phyloP scores from a whole-genome alignment of 1,140 invertebrate species.

The Chlorops oryzae region DNA sequence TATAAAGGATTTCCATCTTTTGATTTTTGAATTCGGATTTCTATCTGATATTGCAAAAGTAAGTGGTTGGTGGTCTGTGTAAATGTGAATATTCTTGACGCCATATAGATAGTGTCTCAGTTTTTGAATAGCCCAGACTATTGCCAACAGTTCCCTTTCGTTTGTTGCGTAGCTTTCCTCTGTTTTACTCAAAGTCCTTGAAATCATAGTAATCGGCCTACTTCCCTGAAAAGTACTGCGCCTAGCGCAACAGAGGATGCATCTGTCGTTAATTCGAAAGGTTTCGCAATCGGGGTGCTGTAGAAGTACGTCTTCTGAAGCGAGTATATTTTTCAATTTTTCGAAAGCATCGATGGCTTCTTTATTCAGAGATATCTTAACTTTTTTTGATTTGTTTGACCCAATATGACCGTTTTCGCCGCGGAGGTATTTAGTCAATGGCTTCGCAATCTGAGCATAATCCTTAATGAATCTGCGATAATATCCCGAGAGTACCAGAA shows the following conservation, averaged over 20 bases:
- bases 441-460: conserved; percentile 19
- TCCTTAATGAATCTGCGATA: conserved; percentile 26
- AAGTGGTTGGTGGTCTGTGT: too few relatives aligned
- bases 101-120: too few relatives aligned
- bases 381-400: conserved; percentile 20
- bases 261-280: conserved; percentile 43
- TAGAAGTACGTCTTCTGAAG: conserved; percentile 36
- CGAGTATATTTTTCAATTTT: conserved; percentile 6
- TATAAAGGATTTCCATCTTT: conserved; percentile 50
- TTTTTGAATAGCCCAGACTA: too few relatives aligned
- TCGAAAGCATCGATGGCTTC: conserved; percentile 10
- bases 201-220: conserved; percentile 9
- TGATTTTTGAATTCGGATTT: too few relatives aligned
- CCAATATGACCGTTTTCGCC: conserved; percentile 4
- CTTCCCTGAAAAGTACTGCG: conserved; percentile 33
- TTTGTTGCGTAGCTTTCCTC: conserved; percentile 46
- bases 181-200: too few relatives aligned
- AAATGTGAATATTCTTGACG: too few relatives aligned
- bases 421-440: conserved; percentile 9
- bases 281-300: conserved; percentile 35
- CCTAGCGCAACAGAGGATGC: conserved; percentile 27
- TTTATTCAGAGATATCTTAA: conserved; percentile 20
- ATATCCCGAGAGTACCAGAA: conserved; percentile 30
- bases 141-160: too few relatives aligned
- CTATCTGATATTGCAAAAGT: too few relatives aligned